Evolutionary conservation across 2,888 invertebrate genomes (phyloP), one percentile per base, ranked within the genome.

Genomic region (Drosophila paramelanica): DNA sequence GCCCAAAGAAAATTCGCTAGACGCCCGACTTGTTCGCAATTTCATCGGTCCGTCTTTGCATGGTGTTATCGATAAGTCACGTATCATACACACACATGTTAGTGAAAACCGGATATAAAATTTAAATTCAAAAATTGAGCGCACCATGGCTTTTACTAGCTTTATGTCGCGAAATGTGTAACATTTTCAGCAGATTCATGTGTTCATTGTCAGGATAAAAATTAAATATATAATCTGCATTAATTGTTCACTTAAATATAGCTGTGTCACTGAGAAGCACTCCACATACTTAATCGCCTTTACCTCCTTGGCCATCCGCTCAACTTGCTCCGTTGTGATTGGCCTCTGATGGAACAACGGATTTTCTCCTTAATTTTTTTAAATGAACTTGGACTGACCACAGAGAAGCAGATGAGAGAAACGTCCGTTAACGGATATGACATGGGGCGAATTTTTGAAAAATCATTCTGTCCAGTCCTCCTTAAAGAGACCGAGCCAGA

Each of bases 351-450:
- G 94, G 93, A 99, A 99, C 65, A 99, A 99, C 59, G 99, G 99
- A 93, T 98, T 98, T 99, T 99, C 95, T 99, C 99, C 94, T 98
- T 98, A 67, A 99, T 99, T 93, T 99, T 99, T 94, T 99, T 99
- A 94, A 98, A 99, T 59, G 99, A 99, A 90, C 99, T 98, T 77
- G 99, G 99, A 88, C 98, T 98, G 73, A 99, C 99, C 87, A 99
- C 99, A 88, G 99, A 99, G 93, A 99, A 99, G 94, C 99, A 99
- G 77, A 99, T 99, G 89, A 99, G 96, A 94, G 99, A 99, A 75
- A 99, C 99, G 93, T 99, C 99, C 58, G 99, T 99, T 93, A 99
- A 99, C 81, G 99, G 99, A 94, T 99, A 99, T 93, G 98, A 98
- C 81, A 99, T 94, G 41, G 99, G 99, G 91, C 99, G 95, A 90